These are phyloP conservation scores for Tetragonula clypearis DNA, from an alignment of 1,140 invertebrate genomes.

Conservation along the genomic window DNA sequence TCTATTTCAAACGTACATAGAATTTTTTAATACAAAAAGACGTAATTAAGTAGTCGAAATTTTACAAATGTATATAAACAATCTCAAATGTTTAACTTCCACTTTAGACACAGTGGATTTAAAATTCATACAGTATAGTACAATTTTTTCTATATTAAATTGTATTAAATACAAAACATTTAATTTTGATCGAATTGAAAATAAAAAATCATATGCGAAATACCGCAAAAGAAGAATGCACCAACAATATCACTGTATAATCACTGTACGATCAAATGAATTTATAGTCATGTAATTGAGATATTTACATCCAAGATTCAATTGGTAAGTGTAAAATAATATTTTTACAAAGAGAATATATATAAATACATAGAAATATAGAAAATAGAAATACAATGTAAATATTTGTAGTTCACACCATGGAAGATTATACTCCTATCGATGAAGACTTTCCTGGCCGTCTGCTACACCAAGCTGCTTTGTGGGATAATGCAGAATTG, in stretches of 20 bases:
- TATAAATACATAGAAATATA: neutral
- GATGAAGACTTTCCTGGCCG: slow-evolving; percentile 92
- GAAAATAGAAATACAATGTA: neutral
- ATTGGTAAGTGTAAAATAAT: slow-evolving; percentile 23
- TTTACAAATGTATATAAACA: slow-evolving; percentile 42
- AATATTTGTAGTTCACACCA: slow-evolving; percentile 55
- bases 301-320: neutral
- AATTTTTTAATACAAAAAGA: neutral
- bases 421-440: slow-evolving; percentile 87
- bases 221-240: slow-evolving; percentile 16
- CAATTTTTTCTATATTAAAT: neutral
- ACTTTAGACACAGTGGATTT: slow-evolving; percentile 27
- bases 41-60: slow-evolving; percentile 7
- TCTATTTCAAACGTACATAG: neutral
- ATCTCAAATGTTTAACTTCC: slow-evolving; percentile 15
- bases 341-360: neutral
- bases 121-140: neutral
- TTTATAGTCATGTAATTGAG: slow-evolving; percentile 10
- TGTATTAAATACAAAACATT: slow-evolving; percentile 16
- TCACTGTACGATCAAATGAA: neutral
- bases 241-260: neutral
- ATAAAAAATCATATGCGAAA: slow-evolving; percentile 25
- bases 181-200: slow-evolving; percentile 6
- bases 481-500: slow-evolving; percentile 95
- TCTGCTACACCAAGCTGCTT: slow-evolving; percentile 90